Evolutionary conservation across 2,113 vertebrate species (phyloP).

Genomic region (Pterocles orientalis): DNA sequence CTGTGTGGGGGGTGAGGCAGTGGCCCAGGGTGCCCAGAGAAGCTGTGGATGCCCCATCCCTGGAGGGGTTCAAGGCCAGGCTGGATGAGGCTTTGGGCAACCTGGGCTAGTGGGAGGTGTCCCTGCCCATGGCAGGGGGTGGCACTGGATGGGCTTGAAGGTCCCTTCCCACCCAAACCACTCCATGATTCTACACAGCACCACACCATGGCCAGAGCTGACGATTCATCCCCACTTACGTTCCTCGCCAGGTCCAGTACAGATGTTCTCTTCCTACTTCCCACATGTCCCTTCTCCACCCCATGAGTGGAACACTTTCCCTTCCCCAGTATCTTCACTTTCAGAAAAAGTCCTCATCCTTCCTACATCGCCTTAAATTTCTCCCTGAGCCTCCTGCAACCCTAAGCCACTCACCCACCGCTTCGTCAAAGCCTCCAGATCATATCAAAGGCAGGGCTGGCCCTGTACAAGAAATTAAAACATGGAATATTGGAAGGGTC

Average conservation of each 20-base stretch:
- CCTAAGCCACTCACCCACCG: rapidly evolving
- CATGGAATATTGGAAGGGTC: too few relatives aligned
- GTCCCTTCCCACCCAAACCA: too few relatives aligned
- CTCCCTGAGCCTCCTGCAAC: background rate
- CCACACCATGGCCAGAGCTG: rapidly evolving
- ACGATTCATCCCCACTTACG: background rate
- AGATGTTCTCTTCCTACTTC: background rate
- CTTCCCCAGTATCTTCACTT: rapidly evolving
- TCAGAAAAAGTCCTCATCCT: background rate
- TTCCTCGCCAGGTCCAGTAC: background rate
- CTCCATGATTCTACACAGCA: background rate
- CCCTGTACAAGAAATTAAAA: background rate
- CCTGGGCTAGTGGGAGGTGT: too few relatives aligned
- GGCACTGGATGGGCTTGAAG: too few relatives aligned
- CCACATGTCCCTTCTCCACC: background rate
- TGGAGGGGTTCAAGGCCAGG: too few relatives aligned
- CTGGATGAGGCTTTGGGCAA: too few relatives aligned
- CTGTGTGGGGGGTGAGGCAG: too few relatives aligned
- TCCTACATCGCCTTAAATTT: background rate
- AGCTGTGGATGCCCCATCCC: too few relatives aligned
- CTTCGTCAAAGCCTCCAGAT: rapidly evolving
- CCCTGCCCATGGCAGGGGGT: too few relatives aligned
- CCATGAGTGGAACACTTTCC: background rate
- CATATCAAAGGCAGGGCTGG: background rate
- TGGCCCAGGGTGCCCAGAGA: too few relatives aligned